A percentile compares a stretch with the other conserved stretches of the same genome.
Evolutionary conservation across 2,888 invertebrate species (phyloP).

Genomic region (Polia nebulosa): DNA sequence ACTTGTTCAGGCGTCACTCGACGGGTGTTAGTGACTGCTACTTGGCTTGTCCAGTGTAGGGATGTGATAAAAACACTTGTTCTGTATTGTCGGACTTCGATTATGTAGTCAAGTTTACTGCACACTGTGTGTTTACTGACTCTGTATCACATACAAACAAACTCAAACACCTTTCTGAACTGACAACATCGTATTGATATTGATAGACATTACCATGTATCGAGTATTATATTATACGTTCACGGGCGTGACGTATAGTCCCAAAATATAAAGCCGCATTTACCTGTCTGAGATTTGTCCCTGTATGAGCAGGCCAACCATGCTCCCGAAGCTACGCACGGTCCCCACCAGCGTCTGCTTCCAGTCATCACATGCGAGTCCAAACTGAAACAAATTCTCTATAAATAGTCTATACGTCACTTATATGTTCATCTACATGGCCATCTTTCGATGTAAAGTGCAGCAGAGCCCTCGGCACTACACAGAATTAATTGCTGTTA

Average conservation of each 20-base stretch:
- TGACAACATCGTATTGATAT: neutral
- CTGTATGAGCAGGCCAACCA: slow-evolving; percentile 84
- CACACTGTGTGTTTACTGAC: neutral
- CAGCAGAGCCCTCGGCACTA: slow-evolving; percentile 15
- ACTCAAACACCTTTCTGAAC: neutral
- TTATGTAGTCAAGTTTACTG: slow-evolving; percentile 3
- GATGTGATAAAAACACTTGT: slow-evolving; percentile 32
- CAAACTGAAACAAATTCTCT: slow-evolving; percentile 75
- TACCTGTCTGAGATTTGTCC: slow-evolving; percentile 88
- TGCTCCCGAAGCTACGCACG: slow-evolving; percentile 84
- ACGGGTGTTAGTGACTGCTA: slow-evolving; percentile 26
- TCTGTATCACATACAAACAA: neutral
- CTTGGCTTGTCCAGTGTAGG: neutral
- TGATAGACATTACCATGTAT: neutral
- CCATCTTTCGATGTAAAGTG: neutral
- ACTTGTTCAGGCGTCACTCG: neutral
- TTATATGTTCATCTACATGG: neutral
- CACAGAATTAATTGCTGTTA: slow-evolving; percentile 14
- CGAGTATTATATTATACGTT: too few species aligned
- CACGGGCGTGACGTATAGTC: neutral
- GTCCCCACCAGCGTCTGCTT: slow-evolving; percentile 86
- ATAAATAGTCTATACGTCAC: neutral
- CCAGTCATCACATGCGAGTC: slow-evolving; percentile 86
- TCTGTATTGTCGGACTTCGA: slow-evolving; percentile 5
- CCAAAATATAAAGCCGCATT: neutral